Evolutionary conservation across 2,888 invertebrate species (phyloP).

Genomic region (Anoplius nigerrimus): DNA sequence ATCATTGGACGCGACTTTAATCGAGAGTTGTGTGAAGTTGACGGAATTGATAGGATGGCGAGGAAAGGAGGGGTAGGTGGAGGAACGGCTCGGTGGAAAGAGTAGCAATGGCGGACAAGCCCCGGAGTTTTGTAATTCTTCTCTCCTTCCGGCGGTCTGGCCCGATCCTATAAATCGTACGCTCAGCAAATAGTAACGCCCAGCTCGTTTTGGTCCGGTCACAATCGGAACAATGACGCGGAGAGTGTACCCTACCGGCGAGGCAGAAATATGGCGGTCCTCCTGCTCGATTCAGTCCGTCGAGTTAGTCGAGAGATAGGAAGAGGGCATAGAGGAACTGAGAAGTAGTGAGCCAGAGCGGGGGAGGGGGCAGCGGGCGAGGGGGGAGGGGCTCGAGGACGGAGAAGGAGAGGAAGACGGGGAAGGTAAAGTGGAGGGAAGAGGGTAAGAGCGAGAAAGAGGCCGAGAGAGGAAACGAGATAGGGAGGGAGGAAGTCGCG

Average conservation of each 20-base stretch:
- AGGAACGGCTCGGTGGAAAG: background rate
- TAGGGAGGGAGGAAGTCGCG: constrained; percentile 53
- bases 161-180: constrained; percentile 55
- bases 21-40: too few relatives aligned
- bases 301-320: constrained; percentile 41
- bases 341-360: constrained; percentile 16
- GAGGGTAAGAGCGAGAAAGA: constrained; percentile 9
- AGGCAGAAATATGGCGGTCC: constrained; percentile 60
- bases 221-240: constrained; percentile 59
- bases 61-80: background rate
- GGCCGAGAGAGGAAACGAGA: constrained; percentile 1
- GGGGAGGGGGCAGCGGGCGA: background rate
- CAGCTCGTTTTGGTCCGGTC: constrained; percentile 59
- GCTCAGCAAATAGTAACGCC: constrained; percentile 57
- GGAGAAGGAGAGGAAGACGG: constrained; percentile 15
- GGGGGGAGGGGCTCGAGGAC: constrained; percentile 18
- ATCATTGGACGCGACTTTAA: too few relatives aligned
- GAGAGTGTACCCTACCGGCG: constrained; percentile 48
- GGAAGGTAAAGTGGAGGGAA: constrained; percentile 20
- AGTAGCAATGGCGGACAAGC: constrained; percentile 20
- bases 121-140: constrained; percentile 54
- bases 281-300: constrained; percentile 56
- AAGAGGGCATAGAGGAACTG: constrained; percentile 21
- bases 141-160: constrained; percentile 29
- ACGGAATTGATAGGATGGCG: background rate